Percentiles rank a stretch among this genome's conserved stretches.
Conservation (phyloP, 1,140 invertebrate species). For the Mycetomoellerius zeteki region DNA sequence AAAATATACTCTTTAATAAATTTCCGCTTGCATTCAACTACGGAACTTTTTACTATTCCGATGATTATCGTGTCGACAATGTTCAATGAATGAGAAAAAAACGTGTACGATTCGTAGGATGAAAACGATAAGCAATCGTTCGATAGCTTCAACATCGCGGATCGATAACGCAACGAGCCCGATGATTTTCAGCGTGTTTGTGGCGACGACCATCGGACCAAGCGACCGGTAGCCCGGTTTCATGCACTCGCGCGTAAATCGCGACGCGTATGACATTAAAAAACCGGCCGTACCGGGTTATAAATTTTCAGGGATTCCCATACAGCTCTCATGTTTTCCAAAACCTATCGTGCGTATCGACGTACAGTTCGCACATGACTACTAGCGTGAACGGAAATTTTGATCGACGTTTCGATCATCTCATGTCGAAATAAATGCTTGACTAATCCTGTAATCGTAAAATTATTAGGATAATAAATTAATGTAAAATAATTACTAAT, state of each 20-base stretch:
- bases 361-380: background rate
- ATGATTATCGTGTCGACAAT: conserved; percentile 32
- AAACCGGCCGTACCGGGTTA: conserved; percentile 42
- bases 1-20: conserved; percentile 67
- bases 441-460: background rate
- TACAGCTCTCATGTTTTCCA: background rate
- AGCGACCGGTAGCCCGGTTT: conserved; percentile 29
- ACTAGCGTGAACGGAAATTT: conserved; percentile 4
- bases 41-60: conserved; percentile 36
- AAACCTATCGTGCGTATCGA: conserved; percentile 28
- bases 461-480: background rate
- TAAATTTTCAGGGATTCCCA: conserved; percentile 45
- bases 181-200: conserved; percentile 50
- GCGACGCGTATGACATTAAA: conserved; percentile 54
- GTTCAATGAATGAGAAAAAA: conserved; percentile 37
- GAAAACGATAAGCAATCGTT: conserved; percentile 51
- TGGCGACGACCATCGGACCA: conserved; percentile 11
- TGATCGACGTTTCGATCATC: background rate
- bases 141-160: background rate
- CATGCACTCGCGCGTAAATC: conserved; percentile 61
- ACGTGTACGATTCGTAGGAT: conserved; percentile 13
- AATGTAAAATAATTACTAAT: background rate
- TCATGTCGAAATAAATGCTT: background rate
- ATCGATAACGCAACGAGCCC: conserved; percentile 60
- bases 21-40: conserved; percentile 63